Evolutionary conservation across 2,888 invertebrate species (phyloP).

Genomic region (Parochlus steinenii): DNA sequence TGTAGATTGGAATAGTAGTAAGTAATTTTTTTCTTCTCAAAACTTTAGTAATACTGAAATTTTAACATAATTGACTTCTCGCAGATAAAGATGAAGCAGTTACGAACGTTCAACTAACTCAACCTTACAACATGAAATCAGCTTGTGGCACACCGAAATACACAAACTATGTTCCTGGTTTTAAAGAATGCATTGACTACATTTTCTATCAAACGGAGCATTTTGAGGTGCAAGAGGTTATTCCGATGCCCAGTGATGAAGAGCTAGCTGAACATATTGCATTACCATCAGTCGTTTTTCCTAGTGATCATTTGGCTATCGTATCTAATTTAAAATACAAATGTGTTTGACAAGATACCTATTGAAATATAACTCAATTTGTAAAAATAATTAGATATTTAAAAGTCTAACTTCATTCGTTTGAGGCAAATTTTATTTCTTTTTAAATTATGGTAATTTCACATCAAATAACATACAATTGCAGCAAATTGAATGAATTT

Average conservation of each 20-base stretch:
- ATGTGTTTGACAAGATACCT: too few species aligned
- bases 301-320: constrained; percentile 86
- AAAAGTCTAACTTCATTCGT: too few species aligned
- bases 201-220: constrained; percentile 62
- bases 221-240: constrained; percentile 47
- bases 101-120: constrained; percentile 41
- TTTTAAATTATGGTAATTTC: too few species aligned
- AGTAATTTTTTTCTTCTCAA: constrained; percentile 24
- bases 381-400: too few species aligned
- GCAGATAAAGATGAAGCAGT: constrained; percentile 50
- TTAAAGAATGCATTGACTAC: constrained; percentile 81
- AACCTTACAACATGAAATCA: constrained; percentile 47
- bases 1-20: constrained; percentile 66
- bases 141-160: constrained; percentile 71
- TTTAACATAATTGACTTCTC: too few species aligned
- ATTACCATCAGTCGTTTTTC: constrained; percentile 76
- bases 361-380: too few species aligned
- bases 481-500: too few species aligned
- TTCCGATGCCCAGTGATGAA: constrained; percentile 66
- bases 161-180: constrained; percentile 70
- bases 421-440: too few species aligned
- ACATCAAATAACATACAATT: too few species aligned
- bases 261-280: constrained; percentile 58
- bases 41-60: constrained; percentile 11
- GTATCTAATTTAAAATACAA: constrained; percentile 65